Evolutionary conservation across 2,797 vertebrate species (phyloP), one percentile per base, ranked within the genome.

Genomic region (Chaetophractus vellerosus): DNA sequence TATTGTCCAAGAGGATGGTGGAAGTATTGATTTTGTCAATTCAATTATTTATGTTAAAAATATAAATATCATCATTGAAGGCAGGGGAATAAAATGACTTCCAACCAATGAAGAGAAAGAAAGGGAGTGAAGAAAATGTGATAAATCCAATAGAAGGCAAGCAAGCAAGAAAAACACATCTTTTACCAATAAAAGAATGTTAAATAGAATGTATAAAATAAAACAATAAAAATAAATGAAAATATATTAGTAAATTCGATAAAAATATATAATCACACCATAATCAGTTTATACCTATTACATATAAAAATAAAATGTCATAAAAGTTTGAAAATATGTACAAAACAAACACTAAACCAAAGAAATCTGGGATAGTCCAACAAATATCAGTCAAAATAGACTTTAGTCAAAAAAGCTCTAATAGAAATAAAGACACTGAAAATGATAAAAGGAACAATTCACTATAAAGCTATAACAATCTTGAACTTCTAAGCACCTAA

Each of bases 221-320:
- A 89, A 86, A 68, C 15, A n/a, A 8, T 79, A 55, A 80, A 72
- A 66, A 8, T 36, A 93, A 81, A 88, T 82, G 31, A 68, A 83
- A 41, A 38, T 48, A 63, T 63, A 19, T 88, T 36, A 82, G 4
- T 82, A 24, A 82, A 57, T 36, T 88, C 36, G n/a, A 31, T 75
- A 81, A 66, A 66, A 88, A 57, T 41, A n/a, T 2, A 38, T 48
- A 61, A 63, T 41, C 41, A 41, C 9, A 21, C 55, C n/a, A 33
- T 69, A 19, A 52, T 79, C 21, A 87, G 26, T n/a, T 92, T 63
- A 63, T 33, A 21, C 10, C 33, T 87, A n/a, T 50, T 78, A 5
- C 33, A 38, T 41, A 14, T 71, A 55, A 33, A 86, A 57, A 48
- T 14, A 92, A 69, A 59, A 59, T 90, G 64, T 61, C 41, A 50